phyloP scores from a whole-genome alignment of 2,888 invertebrate species.

The Trichacis sp. region DNA sequence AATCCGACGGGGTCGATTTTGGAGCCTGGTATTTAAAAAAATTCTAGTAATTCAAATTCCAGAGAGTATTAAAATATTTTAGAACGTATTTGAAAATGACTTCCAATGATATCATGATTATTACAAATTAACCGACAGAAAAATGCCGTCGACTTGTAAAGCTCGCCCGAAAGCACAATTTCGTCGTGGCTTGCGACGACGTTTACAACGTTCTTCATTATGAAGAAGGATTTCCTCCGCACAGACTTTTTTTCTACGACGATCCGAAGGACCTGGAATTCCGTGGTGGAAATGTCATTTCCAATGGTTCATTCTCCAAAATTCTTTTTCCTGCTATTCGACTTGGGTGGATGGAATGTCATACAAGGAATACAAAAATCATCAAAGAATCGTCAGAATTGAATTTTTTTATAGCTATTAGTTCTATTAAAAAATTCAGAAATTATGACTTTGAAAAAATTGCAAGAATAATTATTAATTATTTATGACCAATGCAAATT shows the following conservation, averaged over 20 bases:
- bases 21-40: slow-evolving; percentile 63
- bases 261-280: slow-evolving; percentile 61
- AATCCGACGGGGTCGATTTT: slow-evolving; percentile 74
- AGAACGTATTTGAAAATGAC: too few species aligned
- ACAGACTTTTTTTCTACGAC: slow-evolving; percentile 72
- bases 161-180: slow-evolving; percentile 68
- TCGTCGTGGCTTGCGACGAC: slow-evolving; percentile 74
- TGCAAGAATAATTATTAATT: too few species aligned
- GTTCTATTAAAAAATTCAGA: too few species aligned
- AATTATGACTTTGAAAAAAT: too few species aligned
- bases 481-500: slow-evolving; percentile 3
- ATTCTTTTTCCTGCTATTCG: slow-evolving; percentile 75
- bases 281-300: slow-evolving; percentile 72
- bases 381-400: slow-evolving; percentile 64
- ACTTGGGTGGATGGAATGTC: slow-evolving; percentile 76
- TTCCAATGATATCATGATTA: too few species aligned
- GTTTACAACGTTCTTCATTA: slow-evolving; percentile 75
- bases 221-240: slow-evolving; percentile 66
- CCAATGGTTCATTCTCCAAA: slow-evolving; percentile 77
- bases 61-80: too few species aligned
- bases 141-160: slow-evolving; percentile 67
- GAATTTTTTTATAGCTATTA: too few species aligned
- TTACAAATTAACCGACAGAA: slow-evolving; percentile 61
- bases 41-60: too few species aligned
- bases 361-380: slow-evolving; percentile 65